Base-by-base conservation (phyloP, 53 echinoderm and acorn worm species). In the Echinometra lucunter region DNA sequence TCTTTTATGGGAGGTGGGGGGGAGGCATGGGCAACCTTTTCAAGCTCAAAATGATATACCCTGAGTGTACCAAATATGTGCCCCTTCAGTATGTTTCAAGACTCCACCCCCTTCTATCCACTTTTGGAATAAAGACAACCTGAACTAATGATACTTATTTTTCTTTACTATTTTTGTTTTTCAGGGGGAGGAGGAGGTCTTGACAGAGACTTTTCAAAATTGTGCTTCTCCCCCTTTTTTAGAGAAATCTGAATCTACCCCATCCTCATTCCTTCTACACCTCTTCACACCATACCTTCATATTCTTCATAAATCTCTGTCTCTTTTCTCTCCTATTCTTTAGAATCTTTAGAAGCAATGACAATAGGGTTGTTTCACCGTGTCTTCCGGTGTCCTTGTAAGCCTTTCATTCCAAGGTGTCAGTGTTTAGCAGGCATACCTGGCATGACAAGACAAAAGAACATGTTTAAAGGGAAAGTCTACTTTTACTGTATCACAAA, bases 351-450 rank as follows among this genome's bases (percentile, higher is more conserved):
- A 28, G 58, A 40, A 56, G 60, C 34, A 11, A 56, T 90, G 90
- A 90, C 90, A 90, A 90, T 90, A 35, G 90, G 53, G 58, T 37
- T 18, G 23, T 60, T 57, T 60, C 90, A 90, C 35, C 27, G 9
- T 58, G 66, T 60, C 37, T 90, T 90, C 90, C 90, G 90, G 90
- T 90, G 90, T 90, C 90, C 90, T 90, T 90, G 57, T 2, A n/a
- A 37, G 57, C 60, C 90, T 60, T 90, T 90, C 58, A 40, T 37
- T 60, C 37, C 58, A 60, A 90, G 90, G 90, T 60, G 90, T 90
- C 57, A 63, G 35, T 90, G 90, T 60, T 90, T 57, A 60, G 90
- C 90, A 40, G 56, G 63, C 63, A 90, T 60, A 90, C 90, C 90
- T 90, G 88, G 53, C 38, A 18, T 35, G 40, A 63, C 19, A 23